Evolutionary conservation across 2,113 vertebrate species (phyloP).

Genomic region (Cephalopterus ornatus): DNA sequence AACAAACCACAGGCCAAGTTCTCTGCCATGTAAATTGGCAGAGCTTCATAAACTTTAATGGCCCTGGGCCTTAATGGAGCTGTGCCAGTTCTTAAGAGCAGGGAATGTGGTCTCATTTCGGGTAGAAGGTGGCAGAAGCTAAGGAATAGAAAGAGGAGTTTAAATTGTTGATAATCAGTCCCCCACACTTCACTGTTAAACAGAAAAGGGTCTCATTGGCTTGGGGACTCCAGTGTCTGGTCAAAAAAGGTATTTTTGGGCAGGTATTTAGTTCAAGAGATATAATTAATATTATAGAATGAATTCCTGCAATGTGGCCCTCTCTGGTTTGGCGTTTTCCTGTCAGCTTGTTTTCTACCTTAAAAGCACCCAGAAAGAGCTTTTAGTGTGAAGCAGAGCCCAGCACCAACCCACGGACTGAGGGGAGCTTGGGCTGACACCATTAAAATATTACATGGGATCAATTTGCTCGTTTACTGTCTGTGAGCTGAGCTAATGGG

Average conservation of each 20-base stretch:
- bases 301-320: neutral
- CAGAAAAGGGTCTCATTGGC: neutral
- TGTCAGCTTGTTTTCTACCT: neutral
- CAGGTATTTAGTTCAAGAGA: neutral
- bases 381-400: neutral
- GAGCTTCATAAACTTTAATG: slow-evolving; percentile 4
- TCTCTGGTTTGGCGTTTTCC: neutral
- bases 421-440: neutral
- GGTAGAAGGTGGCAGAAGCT: neutral
- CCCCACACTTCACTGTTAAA: neutral
- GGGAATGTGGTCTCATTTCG: neutral
- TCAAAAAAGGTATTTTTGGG: neutral
- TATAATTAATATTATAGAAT: neutral
- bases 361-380: neutral
- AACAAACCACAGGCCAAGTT: neutral
- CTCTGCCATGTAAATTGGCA: slow-evolving; percentile 15
- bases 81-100: neutral
- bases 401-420: neutral
- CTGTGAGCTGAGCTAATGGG: neutral
- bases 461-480: neutral
- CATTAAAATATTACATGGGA: neutral
- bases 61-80: neutral
- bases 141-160: neutral
- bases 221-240: neutral
- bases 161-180: neutral